Base-by-base conservation (phyloP, 2,113 vertebrate species). In the Melanocharis versteri region DNA sequence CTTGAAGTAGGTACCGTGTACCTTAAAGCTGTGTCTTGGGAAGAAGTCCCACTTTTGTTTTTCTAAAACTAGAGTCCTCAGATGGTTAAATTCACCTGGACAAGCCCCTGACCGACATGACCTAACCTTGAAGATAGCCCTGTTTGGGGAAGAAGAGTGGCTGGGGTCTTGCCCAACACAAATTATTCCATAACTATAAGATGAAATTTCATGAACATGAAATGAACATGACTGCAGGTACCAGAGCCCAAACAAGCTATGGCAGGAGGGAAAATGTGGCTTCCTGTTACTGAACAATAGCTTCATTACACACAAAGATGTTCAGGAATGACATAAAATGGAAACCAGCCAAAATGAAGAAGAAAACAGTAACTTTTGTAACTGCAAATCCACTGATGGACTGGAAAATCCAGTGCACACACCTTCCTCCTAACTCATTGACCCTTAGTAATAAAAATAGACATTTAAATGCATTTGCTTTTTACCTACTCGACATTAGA, bases 31-130 rank as follows among this genome's bases (percentile, higher is more conserved):
- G 15, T 42, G 22, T 10, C 47, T 77, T 76, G 64, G 54, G 51
- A 92, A 66, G 11, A 61, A 81, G 60, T 83, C 11, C 7, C 7
- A 37, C 20, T 72, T 85, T 18, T 23, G 5, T 21, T 93, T 88
- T 58, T 54, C 42, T 77, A 45, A 66, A 87, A 48, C 11, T n/a
- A 37, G 62, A 69, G 22, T 53, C 7, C 42, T 48, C 28, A 87
- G 42, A 45, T 65, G 13, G n/a, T 35, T 93, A 45, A 45, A 78
- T 44, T 83, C 1, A 3, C 11, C 17, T 45, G 19, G 23, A 80
- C 6, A 53, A 53, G n/a, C 40, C 30, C 4, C 8, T 0, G 0
- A 3, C 27, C 1, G 3, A 48, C 4, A 42, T 6, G 26, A 54
- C 37, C 20, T n/a, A 39, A n/a, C 28, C 9, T 37, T 69, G 37